Conservation (phyloP, 23 tunicate species). For the Halocynthia roretzi region DNA sequence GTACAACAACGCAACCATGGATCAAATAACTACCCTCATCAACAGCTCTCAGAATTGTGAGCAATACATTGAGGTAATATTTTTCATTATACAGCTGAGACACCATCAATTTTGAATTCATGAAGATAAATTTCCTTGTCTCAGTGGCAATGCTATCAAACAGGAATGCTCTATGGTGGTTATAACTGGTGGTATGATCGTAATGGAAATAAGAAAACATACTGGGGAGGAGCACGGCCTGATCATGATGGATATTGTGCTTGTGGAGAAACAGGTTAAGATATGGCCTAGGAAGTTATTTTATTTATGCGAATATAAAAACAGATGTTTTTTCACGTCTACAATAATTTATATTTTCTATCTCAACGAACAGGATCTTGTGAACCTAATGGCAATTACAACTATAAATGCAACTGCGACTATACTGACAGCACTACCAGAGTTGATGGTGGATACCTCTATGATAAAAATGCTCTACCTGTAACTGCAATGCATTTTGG, state of each 20-base stretch:
- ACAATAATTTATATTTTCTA: background rate
- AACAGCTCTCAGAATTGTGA: constrained; percentile 1
- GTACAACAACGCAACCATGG: constrained; percentile 1
- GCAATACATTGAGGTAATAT: background rate
- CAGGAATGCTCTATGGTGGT: constrained; percentile 2
- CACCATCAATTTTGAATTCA: background rate
- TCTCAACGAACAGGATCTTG: background rate
- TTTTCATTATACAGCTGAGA: no score
- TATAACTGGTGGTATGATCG: constrained; percentile 4
- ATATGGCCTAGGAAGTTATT: background rate
- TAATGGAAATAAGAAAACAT: background rate
- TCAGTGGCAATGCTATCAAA: background rate
- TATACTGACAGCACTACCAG: background rate
- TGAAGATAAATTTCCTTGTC: background rate
- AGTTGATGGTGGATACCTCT: constrained; percentile 12
- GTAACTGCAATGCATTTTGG: constrained; percentile 12
- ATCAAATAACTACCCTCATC: background rate
- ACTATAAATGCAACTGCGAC: constrained; percentile 8
- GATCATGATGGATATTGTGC: constrained; percentile 2
- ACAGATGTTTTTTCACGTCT: background rate
- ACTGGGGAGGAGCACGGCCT: constrained; percentile 15
- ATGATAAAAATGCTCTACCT: background rate
- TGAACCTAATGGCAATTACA: background rate
- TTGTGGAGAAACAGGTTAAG: constrained; percentile 3
- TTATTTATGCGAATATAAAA: background rate